Base-by-base conservation (phyloP, 1,140 invertebrate species). In the Cydia pomonella region DNA sequence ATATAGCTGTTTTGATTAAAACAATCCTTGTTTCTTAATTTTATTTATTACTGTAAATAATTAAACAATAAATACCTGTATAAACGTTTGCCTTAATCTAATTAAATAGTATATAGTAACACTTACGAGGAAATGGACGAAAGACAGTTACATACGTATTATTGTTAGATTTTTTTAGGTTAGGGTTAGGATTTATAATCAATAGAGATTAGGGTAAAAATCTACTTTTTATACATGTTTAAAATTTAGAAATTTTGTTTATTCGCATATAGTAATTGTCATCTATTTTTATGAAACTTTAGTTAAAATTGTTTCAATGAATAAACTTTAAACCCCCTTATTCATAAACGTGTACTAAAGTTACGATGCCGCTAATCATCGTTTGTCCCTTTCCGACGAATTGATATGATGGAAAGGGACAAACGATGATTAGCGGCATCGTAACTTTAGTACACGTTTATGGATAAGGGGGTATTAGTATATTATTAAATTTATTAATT, bases 11-110 rank as follows among this genome's bases (percentile, higher is more conserved):
- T 59, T 59, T 23, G 3, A 10, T 23, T 59, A 59, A 59, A 59
- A 59, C 2, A 21, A 59, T 7, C 9, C 0, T 59, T 23, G 10
- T 23, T 59, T 50, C 2, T 0, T 59, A 23, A 59, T 59, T 38
- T 10, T 33, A 69, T 69, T 69, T 69, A 69, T 69, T 69, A 33
- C 25, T 69, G 64, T 69, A 38, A 69, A 69, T 18, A 69, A 69
- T 21, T 69, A 69, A 69, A 69, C 29, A 69, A 69, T 69, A 29
- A 73, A 73, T 73, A 73, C 72, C 38, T 73, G 72, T 50, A 73
- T 73, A 50, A 73, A 73, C 72, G 7, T 41, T 69, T 69, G 7
- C 7, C 9, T 66, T 66, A 66, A 18, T 23, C 10, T 50, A 50
- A 50, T 50, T 50, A 64, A 18, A 21, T 71, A n/a, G 27, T 25